Percentiles rank a stretch among this genome's conserved stretches.
phyloP scores from a whole-genome alignment of 2,888 invertebrate genomes.

The Lithodes maja region DNA sequence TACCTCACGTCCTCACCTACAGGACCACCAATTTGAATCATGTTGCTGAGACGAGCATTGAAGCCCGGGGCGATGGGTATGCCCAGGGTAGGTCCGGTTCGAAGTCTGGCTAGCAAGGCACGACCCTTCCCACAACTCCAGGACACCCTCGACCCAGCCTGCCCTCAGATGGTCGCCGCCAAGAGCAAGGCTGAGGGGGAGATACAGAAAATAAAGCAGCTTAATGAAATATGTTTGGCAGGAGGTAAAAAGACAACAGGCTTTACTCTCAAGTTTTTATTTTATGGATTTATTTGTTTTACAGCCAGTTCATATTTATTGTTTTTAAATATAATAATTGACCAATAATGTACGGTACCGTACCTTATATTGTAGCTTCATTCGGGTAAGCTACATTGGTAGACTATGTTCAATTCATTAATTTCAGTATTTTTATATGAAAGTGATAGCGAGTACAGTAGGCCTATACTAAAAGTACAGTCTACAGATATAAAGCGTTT shows the following conservation, averaged over 20 bases:
- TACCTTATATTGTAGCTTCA: neutral
- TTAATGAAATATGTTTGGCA: conserved; percentile 46
- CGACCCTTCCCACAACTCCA: conserved; percentile 63
- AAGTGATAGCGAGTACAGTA: no score
- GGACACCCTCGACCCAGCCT: conserved; percentile 55
- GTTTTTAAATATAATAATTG: neutral
- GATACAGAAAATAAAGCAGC: conserved; percentile 37
- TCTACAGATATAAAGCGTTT: no score
- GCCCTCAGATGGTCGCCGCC: conserved; percentile 47
- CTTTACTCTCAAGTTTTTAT: neutral
- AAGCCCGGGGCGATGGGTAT: neutral
- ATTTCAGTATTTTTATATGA: no score
- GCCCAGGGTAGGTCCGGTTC: neutral
- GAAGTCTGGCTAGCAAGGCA: neutral
- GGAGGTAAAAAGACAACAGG: conserved; percentile 49
- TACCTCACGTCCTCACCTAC: neutral
- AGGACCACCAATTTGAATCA: neutral
- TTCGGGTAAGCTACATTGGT: neutral
- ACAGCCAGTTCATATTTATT: neutral
- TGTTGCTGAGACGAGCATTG: conserved; percentile 33
- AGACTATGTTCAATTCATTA: no score
- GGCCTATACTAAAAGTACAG: no score
- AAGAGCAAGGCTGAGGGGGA: conserved; percentile 43
- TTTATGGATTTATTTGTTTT: neutral
- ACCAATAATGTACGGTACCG: neutral